A percentile compares a stretch with the other conserved stretches of the same genome.
Conservation (phyloP, 1,140 invertebrate species). For the Rhyacophila brunnea region DNA sequence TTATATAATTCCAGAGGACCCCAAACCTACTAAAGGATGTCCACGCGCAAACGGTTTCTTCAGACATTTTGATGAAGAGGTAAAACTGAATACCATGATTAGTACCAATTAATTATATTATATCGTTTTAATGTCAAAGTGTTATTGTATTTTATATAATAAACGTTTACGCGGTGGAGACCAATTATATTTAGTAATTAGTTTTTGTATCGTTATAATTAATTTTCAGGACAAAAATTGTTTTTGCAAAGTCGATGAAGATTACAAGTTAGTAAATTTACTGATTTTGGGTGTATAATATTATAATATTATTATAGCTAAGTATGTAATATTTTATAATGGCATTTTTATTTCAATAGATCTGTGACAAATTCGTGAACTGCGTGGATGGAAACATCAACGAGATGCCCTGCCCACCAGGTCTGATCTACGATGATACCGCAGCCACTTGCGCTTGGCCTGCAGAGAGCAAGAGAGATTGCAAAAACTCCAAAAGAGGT, state of each 20-base stretch:
- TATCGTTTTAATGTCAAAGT: no score
- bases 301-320: no score
- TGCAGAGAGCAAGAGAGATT: conserved; percentile 60
- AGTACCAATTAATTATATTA: no score
- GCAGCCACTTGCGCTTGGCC: conserved; percentile 75
- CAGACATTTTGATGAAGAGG: conserved; percentile 70
- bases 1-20: conserved; percentile 67
- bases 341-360: no score
- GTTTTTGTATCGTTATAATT: no score
- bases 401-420: conserved; percentile 73
- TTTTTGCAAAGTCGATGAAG: no score
- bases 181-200: background rate
- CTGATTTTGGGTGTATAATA: no score
- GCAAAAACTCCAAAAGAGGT: conserved; percentile 65
- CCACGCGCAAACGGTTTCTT: conserved; percentile 80
- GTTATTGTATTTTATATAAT: background rate
- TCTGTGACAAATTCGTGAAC: conserved; percentile 81
- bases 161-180: background rate
- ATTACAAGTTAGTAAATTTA: no score
- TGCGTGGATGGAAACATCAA: conserved; percentile 75
- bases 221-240: no score
- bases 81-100: no score
- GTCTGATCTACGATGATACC: conserved; percentile 76
- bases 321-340: no score
- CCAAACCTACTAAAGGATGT: conserved; percentile 68